These are phyloP conservation scores for Ormyrus thymus DNA, from an alignment of 2,888 invertebrate genomes.

Conservation along the genomic window DNA sequence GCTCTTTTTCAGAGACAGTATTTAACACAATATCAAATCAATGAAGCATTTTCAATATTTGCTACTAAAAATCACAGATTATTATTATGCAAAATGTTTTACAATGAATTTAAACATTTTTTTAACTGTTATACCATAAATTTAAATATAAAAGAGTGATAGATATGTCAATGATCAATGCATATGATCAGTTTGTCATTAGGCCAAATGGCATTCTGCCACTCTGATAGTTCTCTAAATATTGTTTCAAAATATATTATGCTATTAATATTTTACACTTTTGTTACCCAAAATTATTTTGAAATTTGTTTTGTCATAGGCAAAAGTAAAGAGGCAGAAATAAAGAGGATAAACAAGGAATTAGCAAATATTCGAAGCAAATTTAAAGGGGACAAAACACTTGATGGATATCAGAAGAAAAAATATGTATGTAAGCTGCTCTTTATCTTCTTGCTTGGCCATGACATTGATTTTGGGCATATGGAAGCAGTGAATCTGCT, in stretches of 20 bases:
- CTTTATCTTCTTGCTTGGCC: constrained; percentile 99
- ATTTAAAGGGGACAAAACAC: constrained; percentile 99
- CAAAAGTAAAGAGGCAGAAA: constrained; percentile 99
- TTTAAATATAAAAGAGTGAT: constrained; percentile 27
- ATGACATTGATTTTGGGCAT: constrained; percentile 99
- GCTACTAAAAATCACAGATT: constrained; percentile 22
- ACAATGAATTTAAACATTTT: constrained; percentile 1
- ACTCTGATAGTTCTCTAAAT: constrained; percentile 53
- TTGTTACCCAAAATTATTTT: not conserved
- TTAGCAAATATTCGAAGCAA: constrained; percentile 99
- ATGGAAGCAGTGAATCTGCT: constrained; percentile 99
- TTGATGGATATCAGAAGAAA: constrained; percentile 99
- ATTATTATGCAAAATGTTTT: constrained; percentile 29
- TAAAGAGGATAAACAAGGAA: constrained; percentile 99
- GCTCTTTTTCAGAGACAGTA: constrained; percentile 42
- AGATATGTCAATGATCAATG: constrained; percentile 31
- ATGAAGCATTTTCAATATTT: constrained; percentile 46
- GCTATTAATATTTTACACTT: constrained; percentile 21
- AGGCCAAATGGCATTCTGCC: constrained; percentile 67
- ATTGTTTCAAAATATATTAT: constrained; percentile 35
- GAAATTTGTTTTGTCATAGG: constrained; percentile 77
- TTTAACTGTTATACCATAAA: constrained; percentile 12
- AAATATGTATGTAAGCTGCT: constrained; percentile 99
- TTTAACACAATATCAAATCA: constrained; percentile 50
- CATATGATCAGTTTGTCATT: constrained; percentile 56